Conservation (phyloP, 92 coral and sea anemone genomes). For the Paramuricea clavata region DNA sequence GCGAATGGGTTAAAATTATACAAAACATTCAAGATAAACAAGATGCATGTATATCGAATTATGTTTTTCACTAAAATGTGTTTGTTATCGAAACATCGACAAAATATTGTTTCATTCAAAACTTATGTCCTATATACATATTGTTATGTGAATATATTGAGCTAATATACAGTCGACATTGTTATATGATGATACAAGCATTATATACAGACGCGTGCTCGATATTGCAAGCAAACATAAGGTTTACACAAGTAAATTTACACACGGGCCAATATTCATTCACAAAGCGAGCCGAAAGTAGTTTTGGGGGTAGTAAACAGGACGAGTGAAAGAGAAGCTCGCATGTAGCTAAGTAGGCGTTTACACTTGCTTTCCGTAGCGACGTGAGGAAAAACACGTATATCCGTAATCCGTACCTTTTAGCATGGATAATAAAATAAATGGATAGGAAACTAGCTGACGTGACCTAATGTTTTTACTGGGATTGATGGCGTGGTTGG, state of each 20-base stretch:
- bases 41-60: background rate
- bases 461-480: too few relatives aligned
- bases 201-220: background rate
- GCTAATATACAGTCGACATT: slow-evolving; percentile 18
- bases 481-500: too few relatives aligned
- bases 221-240: background rate
- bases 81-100: background rate
- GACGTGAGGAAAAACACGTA: too few relatives aligned
- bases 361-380: too few relatives aligned
- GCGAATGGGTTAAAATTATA: background rate
- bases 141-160: background rate
- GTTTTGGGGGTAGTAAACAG: background rate
- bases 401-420: too few relatives aligned
- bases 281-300: slow-evolving; percentile 24
- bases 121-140: background rate
- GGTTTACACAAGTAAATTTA: background rate
- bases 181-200: background rate
- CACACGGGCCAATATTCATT: slow-evolving; percentile 20
- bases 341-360: too few relatives aligned
- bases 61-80: slow-evolving; percentile 3
- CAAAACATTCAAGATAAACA: background rate
- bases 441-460: too few relatives aligned
- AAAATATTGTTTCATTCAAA: background rate
- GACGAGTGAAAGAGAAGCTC: too few relatives aligned
- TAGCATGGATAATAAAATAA: too few relatives aligned